These are phyloP conservation scores for Staurois parvus DNA, from an alignment of 2,797 vertebrate genomes.

Conservation along the genomic window DNA sequence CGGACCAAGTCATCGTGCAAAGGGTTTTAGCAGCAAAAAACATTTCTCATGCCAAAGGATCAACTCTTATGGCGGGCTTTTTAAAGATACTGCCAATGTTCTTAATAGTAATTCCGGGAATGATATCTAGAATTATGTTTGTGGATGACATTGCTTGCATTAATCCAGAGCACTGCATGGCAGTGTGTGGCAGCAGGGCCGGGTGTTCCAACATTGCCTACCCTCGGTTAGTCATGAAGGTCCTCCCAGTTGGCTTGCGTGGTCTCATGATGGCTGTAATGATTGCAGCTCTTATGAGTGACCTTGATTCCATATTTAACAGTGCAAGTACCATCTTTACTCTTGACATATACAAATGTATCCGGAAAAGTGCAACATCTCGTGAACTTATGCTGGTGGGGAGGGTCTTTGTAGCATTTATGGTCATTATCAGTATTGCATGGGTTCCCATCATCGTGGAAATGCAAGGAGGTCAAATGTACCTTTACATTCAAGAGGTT, in stretches of 20 bases:
- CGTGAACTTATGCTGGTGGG: conserved; percentile 92
- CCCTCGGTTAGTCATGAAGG: conserved; percentile 92
- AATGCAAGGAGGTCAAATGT: conserved; percentile 99
- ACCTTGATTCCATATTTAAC: conserved; percentile 98
- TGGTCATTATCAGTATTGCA: conserved; percentile 95
- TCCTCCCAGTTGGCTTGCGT: conserved; percentile 94
- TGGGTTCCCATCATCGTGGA: conserved; percentile 98
- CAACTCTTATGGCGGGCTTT: conserved; percentile 96
- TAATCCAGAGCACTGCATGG: conserved; percentile 95
- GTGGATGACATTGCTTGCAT: conserved; percentile 93
- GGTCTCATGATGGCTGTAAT: conserved; percentile 99
- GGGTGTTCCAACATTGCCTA: conserved; percentile 99
- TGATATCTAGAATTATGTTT: conserved; percentile 97
- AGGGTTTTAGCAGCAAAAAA: conserved; percentile 96
- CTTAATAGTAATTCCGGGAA: conserved; percentile 96
- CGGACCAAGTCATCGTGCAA: conserved; percentile 98
- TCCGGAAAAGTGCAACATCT: conserved; percentile 83
- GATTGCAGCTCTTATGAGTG: conserved; percentile 98
- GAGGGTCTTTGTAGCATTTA: conserved; percentile 90
- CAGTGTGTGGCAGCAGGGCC: conserved; percentile 93
- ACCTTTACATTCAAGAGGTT: conserved; percentile 98
- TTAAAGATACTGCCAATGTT: conserved; percentile 98
- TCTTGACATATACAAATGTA: conserved; percentile 92
- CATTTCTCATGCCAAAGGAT: conserved; percentile 91
- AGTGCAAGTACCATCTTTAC: conserved; percentile 98